Conservation (phyloP, 2,113 vertebrate species). For the Cepphus grylle region DNA sequence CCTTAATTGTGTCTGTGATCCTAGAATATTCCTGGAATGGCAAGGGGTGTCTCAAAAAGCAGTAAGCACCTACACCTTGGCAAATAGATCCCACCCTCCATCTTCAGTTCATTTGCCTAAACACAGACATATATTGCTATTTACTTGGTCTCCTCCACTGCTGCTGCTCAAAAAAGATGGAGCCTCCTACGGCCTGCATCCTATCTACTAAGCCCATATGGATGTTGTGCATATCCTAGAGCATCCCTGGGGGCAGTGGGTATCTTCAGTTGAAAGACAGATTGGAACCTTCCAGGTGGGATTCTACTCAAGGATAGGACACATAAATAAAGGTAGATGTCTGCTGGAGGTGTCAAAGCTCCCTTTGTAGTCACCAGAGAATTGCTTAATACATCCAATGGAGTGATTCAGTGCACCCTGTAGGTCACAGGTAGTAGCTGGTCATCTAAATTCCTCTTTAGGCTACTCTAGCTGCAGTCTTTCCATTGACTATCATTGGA, state of each 20-base stretch:
- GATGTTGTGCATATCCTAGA: neutral
- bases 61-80: neutral
- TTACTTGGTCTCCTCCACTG: neutral
- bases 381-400: neutral
- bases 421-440: neutral
- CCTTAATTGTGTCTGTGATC: neutral
- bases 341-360: neutral
- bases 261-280: neutral
- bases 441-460: neutral
- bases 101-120: neutral
- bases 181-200: neutral
- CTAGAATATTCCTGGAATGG: neutral
- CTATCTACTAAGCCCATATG: neutral
- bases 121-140: neutral
- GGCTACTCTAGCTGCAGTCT: neutral
- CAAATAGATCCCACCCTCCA: neutral
- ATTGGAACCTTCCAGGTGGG: neutral
- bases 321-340: neutral
- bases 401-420: neutral
- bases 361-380: neutral
- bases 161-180: neutral
- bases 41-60: neutral
- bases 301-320: neutral
- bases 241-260: neutral
- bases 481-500: neutral